A percentile compares a stretch with the other conserved stretches of the same genome.
Conservation (phyloP, 2,113 vertebrate species). For the Lagopus leucura region DNA sequence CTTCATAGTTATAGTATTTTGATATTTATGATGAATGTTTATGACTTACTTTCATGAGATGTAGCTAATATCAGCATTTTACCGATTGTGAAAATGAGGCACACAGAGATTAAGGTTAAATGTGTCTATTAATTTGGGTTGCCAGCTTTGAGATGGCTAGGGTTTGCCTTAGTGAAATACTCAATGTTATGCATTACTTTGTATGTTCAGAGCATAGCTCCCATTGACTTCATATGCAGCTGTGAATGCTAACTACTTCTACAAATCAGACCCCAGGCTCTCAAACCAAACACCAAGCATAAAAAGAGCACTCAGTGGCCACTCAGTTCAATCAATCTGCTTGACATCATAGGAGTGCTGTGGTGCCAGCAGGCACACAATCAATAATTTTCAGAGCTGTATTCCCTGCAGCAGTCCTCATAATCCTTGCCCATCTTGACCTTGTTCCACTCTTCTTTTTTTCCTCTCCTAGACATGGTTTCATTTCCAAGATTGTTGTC, state of each 20-base stretch:
- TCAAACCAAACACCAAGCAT: neutral
- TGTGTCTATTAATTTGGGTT: neutral
- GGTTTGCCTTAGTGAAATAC: neutral
- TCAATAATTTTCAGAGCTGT: neutral
- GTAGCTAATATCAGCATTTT: neutral
- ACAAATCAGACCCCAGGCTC: slow-evolving; percentile 12
- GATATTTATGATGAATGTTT: neutral
- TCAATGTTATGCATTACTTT: neutral
- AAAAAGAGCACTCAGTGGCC: neutral
- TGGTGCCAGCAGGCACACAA: neutral
- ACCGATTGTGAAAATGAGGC: neutral
- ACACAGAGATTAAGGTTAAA: slow-evolving; percentile 18
- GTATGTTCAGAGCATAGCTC: neutral
- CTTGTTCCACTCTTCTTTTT: neutral
- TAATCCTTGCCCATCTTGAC: neutral
- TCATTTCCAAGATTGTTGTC: neutral
- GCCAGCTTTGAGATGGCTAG: neutral
- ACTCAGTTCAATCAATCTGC: slow-evolving; percentile 23
- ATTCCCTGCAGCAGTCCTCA: neutral
- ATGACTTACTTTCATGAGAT: neutral
- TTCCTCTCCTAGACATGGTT: neutral
- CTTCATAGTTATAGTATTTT: neutral
- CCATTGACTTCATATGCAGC: neutral
- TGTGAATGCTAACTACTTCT: slow-evolving; percentile 27
- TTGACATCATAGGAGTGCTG: neutral